Percentiles rank a stretch among this genome's conserved stretches.
phyloP scores from a whole-genome alignment of 2,888 invertebrate genomes.

The Clivina fossor region DNA sequence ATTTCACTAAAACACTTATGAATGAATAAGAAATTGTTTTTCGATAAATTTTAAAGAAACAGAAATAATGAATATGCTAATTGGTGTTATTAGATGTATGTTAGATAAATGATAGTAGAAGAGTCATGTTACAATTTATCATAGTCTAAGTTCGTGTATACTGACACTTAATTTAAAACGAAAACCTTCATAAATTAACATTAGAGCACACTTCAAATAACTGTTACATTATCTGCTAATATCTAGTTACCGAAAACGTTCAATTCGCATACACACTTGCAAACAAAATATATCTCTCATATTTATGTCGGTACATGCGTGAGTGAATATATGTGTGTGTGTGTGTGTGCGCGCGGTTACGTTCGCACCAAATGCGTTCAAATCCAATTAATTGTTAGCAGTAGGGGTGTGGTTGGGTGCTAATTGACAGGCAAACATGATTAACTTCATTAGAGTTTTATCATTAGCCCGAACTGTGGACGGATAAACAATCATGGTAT shows the following conservation, averaged over 20 bases:
- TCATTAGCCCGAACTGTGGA: neutral
- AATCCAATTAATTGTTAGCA: constrained; percentile 18
- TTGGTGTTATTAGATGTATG: no score
- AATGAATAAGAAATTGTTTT: no score
- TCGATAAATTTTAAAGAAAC: no score
- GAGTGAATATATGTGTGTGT: no score
- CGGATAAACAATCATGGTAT: neutral
- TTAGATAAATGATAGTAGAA: no score
- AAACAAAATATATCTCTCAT: no score
- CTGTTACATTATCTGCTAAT: constrained; percentile 23
- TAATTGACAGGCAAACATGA: constrained; percentile 17
- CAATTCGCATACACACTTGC: neutral
- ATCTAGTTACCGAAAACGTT: constrained; percentile 19
- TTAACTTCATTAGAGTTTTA: constrained; percentile 12
- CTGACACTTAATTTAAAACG: constrained; percentile 21
- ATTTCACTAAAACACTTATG: no score
- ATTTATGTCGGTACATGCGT: no score
- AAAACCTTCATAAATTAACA: constrained; percentile 17
- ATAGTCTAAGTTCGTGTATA: constrained; percentile 1
- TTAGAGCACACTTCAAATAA: constrained; percentile 23
- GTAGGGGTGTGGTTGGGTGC: constrained; percentile 1
- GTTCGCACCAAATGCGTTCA: neutral
- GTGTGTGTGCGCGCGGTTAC: neutral
- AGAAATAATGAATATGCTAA: no score
- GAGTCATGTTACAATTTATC: no score